Evolutionary conservation across 2,888 invertebrate species (phyloP).

Genomic region (Drosophila glabriapex): DNA sequence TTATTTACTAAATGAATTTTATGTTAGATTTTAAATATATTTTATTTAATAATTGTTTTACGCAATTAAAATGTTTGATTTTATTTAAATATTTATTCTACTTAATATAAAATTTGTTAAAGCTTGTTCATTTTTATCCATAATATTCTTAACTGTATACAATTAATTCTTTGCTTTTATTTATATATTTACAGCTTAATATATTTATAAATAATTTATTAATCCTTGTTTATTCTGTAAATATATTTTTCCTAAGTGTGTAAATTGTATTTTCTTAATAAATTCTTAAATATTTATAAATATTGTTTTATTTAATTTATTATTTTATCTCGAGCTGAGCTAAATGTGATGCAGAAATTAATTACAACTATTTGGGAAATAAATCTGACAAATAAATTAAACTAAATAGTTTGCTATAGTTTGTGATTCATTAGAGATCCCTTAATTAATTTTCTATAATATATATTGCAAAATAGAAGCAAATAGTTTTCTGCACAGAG

Average conservation of each 20-base stretch:
- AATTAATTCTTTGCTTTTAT: neutral
- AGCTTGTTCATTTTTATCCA: neutral
- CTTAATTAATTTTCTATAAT: neutral
- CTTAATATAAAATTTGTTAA: neutral
- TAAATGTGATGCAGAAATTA: neutral
- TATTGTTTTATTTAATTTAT: neutral
- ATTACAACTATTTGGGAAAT: neutral
- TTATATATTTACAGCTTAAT: neutral
- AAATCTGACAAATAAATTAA: neutral
- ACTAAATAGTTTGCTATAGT: neutral
- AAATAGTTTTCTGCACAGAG: neutral
- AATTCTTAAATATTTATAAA: neutral
- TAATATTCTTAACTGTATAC: neutral
- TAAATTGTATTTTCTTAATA: neutral
- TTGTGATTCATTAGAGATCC: neutral
- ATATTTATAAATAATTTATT: neutral
- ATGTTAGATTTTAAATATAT: fast-evolving
- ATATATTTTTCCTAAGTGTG: neutral
- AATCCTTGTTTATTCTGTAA: neutral
- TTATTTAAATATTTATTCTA: neutral
- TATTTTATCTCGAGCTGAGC: neutral
- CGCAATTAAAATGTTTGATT: neutral
- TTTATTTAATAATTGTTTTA: neutral
- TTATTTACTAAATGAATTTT: neutral
- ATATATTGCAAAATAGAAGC: neutral